Conservation (phyloP, 2,888 invertebrate species). For the Onchidella celtica region DNA sequence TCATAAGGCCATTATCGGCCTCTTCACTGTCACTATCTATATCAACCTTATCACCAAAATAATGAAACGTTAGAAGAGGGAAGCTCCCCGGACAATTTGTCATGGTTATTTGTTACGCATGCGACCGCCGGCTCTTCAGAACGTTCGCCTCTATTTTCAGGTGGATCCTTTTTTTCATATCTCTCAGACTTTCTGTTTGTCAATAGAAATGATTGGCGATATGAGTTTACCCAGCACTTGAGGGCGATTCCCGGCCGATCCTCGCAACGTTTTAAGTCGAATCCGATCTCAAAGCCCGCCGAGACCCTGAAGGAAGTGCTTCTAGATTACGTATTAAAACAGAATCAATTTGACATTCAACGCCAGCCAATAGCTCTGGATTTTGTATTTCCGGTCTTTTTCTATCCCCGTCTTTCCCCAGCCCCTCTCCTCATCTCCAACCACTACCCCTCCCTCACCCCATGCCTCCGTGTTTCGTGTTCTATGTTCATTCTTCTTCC, state of each 20-base stretch:
- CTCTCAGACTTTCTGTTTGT: neutral
- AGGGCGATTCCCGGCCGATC: conserved; percentile 34
- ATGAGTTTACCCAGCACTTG: conserved; percentile 51
- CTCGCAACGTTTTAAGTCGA: neutral
- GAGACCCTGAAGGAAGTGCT: neutral
- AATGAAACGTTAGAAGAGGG: conserved; percentile 4
- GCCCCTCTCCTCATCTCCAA: too few relatives aligned
- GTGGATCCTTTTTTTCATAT: too few relatives aligned
- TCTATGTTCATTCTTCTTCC: neutral
- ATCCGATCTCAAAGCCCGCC: neutral
- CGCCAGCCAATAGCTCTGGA: neutral
- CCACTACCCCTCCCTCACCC: too few relatives aligned
- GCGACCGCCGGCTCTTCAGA: neutral
- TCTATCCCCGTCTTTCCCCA: too few relatives aligned
- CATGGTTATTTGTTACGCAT: neutral
- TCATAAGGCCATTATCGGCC: too few relatives aligned
- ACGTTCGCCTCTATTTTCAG: neutral
- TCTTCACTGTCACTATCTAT: too few relatives aligned
- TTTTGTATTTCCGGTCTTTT: too few relatives aligned
- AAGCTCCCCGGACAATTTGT: neutral
- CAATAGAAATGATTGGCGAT: conserved; percentile 13
- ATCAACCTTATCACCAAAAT: neutral
- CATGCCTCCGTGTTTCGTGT: too few relatives aligned
- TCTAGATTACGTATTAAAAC: neutral
- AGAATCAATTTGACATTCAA: neutral